phyloP scores from a whole-genome alignment of 2,797 vertebrate species.

The Sylvia borin region DNA sequence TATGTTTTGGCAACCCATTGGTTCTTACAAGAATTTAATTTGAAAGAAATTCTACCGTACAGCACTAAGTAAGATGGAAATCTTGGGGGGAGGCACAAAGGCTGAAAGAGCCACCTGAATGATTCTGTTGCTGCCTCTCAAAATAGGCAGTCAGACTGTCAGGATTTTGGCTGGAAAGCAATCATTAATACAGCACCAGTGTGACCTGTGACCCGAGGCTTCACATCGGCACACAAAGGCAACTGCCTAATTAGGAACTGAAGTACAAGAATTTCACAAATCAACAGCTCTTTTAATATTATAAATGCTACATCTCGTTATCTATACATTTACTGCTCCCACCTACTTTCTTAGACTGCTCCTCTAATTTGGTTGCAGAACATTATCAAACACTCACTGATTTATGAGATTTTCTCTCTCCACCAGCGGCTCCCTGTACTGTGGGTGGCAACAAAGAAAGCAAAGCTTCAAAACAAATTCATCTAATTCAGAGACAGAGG shows the following conservation, averaged over 20 bases:
- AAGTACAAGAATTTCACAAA: neutral
- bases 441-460: neutral
- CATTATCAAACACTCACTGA: neutral
- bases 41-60: neutral
- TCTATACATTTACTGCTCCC: neutral
- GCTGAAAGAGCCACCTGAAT: neutral
- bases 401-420: neutral
- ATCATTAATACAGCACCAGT: neutral
- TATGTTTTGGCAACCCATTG: neutral
- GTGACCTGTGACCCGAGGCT: constrained; percentile 13
- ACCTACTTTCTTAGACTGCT: neutral
- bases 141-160: neutral
- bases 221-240: neutral
- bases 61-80: neutral
- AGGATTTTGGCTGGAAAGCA: neutral
- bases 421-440: neutral
- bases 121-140: neutral
- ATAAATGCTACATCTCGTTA: neutral
- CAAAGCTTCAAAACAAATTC: neutral
- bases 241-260: constrained; percentile 10
- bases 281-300: neutral
- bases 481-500: neutral
- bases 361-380: neutral
- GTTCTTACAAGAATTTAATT: neutral
- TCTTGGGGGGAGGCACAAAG: neutral